Evolutionary conservation across 2,888 invertebrate species (phyloP), one percentile per base, ranked within the genome.

Genomic region (Hemithea aestivaria): DNA sequence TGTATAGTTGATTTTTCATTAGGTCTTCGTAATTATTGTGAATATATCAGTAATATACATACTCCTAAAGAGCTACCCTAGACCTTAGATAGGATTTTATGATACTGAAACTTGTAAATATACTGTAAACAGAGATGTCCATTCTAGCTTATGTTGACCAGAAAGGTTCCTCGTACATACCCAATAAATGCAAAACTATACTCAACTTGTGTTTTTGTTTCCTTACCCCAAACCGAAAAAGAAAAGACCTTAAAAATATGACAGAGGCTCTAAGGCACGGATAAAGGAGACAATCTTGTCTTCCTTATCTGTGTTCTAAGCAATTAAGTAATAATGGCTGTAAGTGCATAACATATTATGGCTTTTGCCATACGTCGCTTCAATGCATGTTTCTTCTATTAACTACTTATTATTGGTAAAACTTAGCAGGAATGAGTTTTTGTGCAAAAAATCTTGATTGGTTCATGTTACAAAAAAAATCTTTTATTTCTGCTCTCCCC

Each of bases 111-210:
- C 63, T 75, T 87, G 87, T 85, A 87, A 84, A 85, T 87, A 85
- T 85, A 87, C 66, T 84, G 74, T 84, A 73, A 78, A 83, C 84
- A 82, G 75, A 81, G 30, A 75, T 77, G 87, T 84, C 83, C 85
- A 81, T 73, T 81, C 75, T 87, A 88, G 87, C 87, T 88, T 87
- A 87, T 84, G 85, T 85, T 83, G 83, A 87, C 87, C 84, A 80
- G 71, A 81, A 80, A 71, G 87, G 88, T 88, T 88, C 87, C 87
- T 87, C 85, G 78, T 88, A 87, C 74, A 80, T 88, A 87, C 74
- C 81, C 85, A 88, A 87, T 88, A 88, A 88, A 88, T 77, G 80
- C 83, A 80, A 85, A 85, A 87, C 77, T 83, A 50, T 53, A 84
- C 80, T 79, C 73, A 58, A 74, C 58, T 52, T 51, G 52, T 58